Conservation (phyloP, 2,888 invertebrate genomes). For the Meloe dianella region DNA sequence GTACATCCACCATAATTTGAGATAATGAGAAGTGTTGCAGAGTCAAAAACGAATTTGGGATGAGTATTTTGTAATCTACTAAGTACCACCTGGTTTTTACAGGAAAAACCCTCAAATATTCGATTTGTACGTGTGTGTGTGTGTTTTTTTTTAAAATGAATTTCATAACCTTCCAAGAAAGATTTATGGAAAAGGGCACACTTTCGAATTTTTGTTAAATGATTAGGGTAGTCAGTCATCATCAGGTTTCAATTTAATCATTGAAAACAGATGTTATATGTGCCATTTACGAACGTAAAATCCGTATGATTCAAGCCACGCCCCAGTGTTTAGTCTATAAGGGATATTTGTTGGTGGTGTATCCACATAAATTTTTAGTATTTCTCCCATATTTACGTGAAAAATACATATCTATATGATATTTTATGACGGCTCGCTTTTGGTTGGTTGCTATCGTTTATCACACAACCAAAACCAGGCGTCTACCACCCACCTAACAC, state of each 20-base stretch:
- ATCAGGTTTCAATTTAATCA: conserved; percentile 10
- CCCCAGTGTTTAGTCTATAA: conserved; percentile 5
- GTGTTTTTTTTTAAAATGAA: neutral
- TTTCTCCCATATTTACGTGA: neutral
- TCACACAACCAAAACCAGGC: neutral
- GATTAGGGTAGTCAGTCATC: neutral
- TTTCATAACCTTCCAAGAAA: neutral
- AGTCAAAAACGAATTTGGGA: neutral
- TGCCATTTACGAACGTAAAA: conserved; percentile 6
- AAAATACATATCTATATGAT: neutral
- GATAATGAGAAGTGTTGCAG: conserved; percentile 7
- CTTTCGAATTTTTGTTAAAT: conserved; percentile 5
- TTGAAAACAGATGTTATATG: conserved; percentile 2
- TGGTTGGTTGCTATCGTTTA: conserved; percentile 2
- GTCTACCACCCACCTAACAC: neutral
- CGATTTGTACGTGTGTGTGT: no score
- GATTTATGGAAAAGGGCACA: neutral
- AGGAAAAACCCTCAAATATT: neutral
- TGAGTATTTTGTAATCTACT: neutral
- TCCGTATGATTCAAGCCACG: neutral
- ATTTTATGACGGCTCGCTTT: conserved; percentile 8
- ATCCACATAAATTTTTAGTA: neutral
- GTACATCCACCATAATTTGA: neutral
- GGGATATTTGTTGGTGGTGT: neutral
- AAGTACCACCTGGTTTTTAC: neutral